Evolutionary conservation across 2,797 vertebrate species (phyloP).

Genomic region (Champsocephalus gunnari): DNA sequence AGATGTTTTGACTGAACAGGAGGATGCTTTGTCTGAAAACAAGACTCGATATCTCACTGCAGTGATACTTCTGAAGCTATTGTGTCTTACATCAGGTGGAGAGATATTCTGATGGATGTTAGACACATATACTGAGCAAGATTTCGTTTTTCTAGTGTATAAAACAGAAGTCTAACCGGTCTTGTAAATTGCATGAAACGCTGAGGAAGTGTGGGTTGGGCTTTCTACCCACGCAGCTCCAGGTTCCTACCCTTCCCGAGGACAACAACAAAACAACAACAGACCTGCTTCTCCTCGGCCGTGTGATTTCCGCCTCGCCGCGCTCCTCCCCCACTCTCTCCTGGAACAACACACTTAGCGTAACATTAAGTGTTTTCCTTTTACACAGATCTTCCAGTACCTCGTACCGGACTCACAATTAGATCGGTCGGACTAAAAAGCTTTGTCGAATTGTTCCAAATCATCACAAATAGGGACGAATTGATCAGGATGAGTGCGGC

Average conservation of each 20-base stretch:
- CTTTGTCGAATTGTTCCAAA: constrained; percentile 19
- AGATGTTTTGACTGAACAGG: too few relatives aligned
- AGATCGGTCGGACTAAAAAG: constrained; percentile 24
- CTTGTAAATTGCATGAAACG: constrained; percentile 1
- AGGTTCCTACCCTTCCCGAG: constrained; percentile 16
- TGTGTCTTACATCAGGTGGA: too few relatives aligned
- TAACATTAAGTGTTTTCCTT: constrained; percentile 14
- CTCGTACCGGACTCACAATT: constrained; percentile 20
- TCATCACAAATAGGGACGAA: constrained; percentile 24
- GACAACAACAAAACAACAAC: constrained; percentile 32
- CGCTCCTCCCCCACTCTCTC: constrained; percentile 27
- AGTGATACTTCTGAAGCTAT: too few relatives aligned
- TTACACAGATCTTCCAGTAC: neutral
- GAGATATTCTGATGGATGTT: too few relatives aligned
- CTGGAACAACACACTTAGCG: constrained; percentile 24
- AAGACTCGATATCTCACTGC: too few relatives aligned
- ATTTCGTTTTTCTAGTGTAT: too few relatives aligned
- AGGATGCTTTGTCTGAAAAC: too few relatives aligned
- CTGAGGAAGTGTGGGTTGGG: neutral
- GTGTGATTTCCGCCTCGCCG: constrained; percentile 1
- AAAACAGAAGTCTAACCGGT: neutral
- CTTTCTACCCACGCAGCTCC: constrained; percentile 19
- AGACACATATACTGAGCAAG: too few relatives aligned
- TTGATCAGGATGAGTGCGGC: constrained; percentile 19
- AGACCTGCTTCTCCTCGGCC: constrained; percentile 15